Evolutionary conservation across 30 jellyfish, hydroid and myxozoan species (phyloP).

Genomic region (Morbakka virulenta): DNA sequence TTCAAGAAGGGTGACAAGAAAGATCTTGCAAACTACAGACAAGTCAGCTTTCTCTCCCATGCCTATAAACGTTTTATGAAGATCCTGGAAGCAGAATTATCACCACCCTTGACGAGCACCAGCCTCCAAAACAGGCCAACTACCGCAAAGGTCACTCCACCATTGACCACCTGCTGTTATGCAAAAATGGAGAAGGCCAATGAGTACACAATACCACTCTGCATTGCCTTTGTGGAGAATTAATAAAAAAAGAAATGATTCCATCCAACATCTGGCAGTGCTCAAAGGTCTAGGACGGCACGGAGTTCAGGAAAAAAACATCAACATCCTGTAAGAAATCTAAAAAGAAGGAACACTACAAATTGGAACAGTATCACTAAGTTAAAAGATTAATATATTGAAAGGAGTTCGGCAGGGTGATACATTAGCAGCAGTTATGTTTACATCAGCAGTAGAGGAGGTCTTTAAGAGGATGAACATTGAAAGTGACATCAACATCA

Average conservation of each 20-base stretch:
- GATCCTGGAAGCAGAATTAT: slow-evolving; percentile 19
- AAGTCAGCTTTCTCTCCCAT: slow-evolving; percentile 54
- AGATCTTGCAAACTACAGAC: slow-evolving; percentile 62
- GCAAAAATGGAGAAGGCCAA: slow-evolving; percentile 26
- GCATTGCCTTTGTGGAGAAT: slow-evolving; percentile 38
- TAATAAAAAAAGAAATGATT: slow-evolving; percentile 31
- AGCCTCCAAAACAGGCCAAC: slow-evolving; percentile 46
- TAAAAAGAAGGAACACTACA: slow-evolving; percentile 45
- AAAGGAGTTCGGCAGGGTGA: slow-evolving; percentile 56
- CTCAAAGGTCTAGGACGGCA: slow-evolving; percentile 24
- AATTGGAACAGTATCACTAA: slow-evolving; percentile 20
- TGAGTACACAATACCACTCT: slow-evolving; percentile 32
- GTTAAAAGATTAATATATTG: slow-evolving; percentile 32
- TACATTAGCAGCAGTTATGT: no score
- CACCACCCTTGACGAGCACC: slow-evolving; percentile 34
- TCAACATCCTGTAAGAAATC: slow-evolving; percentile 31
- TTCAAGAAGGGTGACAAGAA: slow-evolving; percentile 54
- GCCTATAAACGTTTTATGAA: no score
- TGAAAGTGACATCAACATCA: slow-evolving; percentile 52
- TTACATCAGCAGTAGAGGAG: no score
- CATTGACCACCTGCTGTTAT: slow-evolving; percentile 35
- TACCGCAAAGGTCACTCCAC: slow-evolving; percentile 33
- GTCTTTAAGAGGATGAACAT: slow-evolving; percentile 38
- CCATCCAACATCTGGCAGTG: slow-evolving; percentile 42
- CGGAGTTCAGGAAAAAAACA: slow-evolving; percentile 21